These are phyloP conservation scores for Tragelaphus imberbis DNA, from an alignment of 2,113 vertebrate genomes.

Conservation along the genomic window DNA sequence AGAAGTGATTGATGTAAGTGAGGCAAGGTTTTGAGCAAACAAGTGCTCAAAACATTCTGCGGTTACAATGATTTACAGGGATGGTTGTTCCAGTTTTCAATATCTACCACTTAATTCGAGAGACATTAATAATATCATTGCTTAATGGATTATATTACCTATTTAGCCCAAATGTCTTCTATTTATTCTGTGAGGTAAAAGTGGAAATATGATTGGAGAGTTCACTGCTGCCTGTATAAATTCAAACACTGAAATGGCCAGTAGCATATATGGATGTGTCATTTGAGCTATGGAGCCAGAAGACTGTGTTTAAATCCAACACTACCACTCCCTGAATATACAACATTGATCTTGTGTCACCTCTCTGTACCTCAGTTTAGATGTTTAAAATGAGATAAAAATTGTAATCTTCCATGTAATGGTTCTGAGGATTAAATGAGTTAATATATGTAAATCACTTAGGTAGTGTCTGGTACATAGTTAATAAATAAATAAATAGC, in stretches of 20 bases:
- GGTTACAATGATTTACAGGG: neutral
- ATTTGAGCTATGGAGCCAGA: neutral
- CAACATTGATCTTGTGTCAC: neutral
- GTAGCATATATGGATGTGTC: neutral
- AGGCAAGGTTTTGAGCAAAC: neutral
- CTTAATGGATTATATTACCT: neutral
- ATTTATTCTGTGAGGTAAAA: constrained; percentile 25
- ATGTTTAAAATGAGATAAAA: constrained; percentile 12
- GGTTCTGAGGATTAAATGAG: neutral
- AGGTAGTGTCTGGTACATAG: neutral
- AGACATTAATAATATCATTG: neutral
- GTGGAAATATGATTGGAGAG: neutral
- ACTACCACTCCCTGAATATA: neutral
- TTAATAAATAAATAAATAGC: neutral
- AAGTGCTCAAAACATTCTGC: neutral
- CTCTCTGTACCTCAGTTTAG: neutral
- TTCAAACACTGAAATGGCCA: neutral
- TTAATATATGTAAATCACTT: neutral
- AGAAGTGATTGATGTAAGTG: neutral
- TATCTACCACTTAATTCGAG: neutral
- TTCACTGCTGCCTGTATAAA: neutral
- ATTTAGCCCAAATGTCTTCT: neutral
- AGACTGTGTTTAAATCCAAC: neutral
- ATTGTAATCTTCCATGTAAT: neutral
- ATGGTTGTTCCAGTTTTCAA: neutral